Evolutionary conservation across 2,888 invertebrate genomes (phyloP).

Genomic region (Scaptomyza tumidula): DNA sequence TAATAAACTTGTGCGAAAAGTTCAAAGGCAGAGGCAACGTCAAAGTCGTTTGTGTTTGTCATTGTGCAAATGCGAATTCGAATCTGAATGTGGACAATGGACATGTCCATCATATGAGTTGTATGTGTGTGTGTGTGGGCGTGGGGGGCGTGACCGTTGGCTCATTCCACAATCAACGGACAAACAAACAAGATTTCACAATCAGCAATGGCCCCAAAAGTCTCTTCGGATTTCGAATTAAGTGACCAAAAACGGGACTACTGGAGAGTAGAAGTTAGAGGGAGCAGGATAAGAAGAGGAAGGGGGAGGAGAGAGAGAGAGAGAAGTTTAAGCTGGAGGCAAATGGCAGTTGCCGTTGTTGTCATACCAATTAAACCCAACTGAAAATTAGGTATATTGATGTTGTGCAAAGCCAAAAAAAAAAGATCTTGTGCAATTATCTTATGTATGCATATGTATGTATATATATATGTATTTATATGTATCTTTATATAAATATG

Average conservation of each 20-base stretch:
- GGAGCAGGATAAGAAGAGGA: not conserved
- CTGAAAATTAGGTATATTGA: no score
- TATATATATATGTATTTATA: no score
- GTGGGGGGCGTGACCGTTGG: conserved; percentile 32
- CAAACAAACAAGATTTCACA: conserved; percentile 76
- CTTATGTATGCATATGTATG: no score
- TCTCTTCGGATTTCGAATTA: conserved; percentile 69
- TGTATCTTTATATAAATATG: no score
- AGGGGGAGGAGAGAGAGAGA: no score
- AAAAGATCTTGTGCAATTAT: no score
- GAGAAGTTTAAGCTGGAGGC: not conserved
- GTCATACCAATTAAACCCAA: not conserved
- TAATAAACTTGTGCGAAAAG: conserved; percentile 39
- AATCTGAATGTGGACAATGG: conserved; percentile 46
- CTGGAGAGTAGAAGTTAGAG: not conserved
- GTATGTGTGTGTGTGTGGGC: conserved; percentile 21
- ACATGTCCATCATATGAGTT: conserved; percentile 36
- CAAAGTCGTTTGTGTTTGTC: not conserved
- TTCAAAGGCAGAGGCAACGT: conserved; percentile 17
- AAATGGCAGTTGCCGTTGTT: conserved; percentile 21
- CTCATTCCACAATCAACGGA: conserved; percentile 26
- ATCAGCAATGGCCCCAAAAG: conserved; percentile 68
- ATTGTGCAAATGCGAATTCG: conserved; percentile 1
- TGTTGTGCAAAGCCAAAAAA: no score
- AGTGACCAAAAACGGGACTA: conserved; percentile 42